These are phyloP conservation scores for Xerus rutilus DNA, from an alignment of 2,797 vertebrate species.

Conservation along the genomic window DNA sequence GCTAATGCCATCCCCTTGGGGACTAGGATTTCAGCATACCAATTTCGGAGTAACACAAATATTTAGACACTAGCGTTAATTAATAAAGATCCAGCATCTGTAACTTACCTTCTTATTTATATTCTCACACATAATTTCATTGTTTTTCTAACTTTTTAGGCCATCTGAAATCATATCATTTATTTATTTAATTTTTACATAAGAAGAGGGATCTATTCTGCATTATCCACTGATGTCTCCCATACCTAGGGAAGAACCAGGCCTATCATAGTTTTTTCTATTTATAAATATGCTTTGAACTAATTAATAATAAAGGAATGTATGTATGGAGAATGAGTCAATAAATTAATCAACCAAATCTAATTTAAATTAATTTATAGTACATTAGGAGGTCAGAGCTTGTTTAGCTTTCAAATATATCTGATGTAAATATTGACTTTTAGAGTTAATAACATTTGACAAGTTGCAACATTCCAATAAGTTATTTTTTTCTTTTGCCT, in stretches of 20 bases:
- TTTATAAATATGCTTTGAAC: neutral
- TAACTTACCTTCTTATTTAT: neutral
- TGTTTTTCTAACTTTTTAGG: neutral
- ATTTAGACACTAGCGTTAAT: neutral
- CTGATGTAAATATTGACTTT: neutral
- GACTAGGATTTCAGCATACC: neutral
- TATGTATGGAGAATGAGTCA: neutral
- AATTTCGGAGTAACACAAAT: too few relatives aligned
- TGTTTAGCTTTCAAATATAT: constrained; percentile 11
- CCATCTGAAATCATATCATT: neutral
- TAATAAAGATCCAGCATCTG: neutral
- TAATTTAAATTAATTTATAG: constrained; percentile 1
- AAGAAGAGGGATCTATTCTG: neutral
- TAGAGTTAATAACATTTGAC: neutral
- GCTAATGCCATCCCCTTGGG: neutral
- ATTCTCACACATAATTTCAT: neutral
- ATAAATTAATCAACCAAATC: neutral
- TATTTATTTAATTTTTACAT: neutral
- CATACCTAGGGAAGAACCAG: neutral
- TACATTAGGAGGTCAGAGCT: neutral
- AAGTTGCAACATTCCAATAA: neutral
- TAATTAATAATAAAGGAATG: constrained; percentile 19
- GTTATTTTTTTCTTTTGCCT: neutral
- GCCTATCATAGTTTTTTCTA: neutral
- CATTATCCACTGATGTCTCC: neutral